Conservation (phyloP, 2,113 vertebrate genomes). For the Sebastes fasciatus region DNA sequence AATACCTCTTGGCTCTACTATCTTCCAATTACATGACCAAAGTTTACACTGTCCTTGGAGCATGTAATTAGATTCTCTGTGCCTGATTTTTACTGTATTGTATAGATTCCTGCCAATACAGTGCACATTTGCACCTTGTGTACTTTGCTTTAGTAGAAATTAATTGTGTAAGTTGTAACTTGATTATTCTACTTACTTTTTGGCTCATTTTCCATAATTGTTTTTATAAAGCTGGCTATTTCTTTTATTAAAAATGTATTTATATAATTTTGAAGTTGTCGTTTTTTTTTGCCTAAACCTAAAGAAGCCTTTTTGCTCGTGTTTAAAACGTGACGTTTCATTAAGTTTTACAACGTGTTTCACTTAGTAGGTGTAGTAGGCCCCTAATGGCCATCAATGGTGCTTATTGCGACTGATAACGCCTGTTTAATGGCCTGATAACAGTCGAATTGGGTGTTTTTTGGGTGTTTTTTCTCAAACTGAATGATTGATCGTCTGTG, state of each 20-base stretch:
- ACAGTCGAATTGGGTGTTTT: no score
- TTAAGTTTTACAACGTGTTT: no score
- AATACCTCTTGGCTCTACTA: neutral
- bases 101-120: neutral
- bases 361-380: no score
- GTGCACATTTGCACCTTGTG: neutral
- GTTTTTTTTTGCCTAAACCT: no score
- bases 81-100: neutral
- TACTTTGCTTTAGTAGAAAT: neutral
- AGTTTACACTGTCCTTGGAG: neutral
- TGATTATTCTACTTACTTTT: neutral
- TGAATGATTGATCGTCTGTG: neutral
- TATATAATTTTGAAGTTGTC: no score
- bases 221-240: neutral
- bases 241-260: neutral
- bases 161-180: no score
- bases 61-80: conserved; percentile 24
- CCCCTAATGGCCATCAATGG: no score
- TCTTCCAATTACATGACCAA: no score
- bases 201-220: neutral
- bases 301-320: no score
- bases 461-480: neutral
- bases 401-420: no score
- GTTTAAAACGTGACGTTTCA: neutral
- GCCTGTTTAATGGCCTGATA: no score